These are phyloP conservation scores for Drosophila sordidula DNA, from an alignment of 2,888 invertebrate species.

Conservation along the genomic window DNA sequence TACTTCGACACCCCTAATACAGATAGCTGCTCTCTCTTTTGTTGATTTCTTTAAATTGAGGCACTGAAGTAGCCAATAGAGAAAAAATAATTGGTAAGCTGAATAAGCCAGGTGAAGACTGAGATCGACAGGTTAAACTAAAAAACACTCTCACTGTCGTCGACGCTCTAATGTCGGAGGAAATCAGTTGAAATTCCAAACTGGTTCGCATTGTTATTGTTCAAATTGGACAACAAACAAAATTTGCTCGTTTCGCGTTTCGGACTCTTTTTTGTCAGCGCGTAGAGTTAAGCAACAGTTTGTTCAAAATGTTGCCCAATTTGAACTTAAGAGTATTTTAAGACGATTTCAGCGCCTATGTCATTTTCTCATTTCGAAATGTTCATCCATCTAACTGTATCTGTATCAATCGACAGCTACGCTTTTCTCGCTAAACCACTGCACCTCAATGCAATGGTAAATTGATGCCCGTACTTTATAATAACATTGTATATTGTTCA, in stretches of 20 bases:
- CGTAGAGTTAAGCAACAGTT: constrained; percentile 22
- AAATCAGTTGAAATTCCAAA: constrained; percentile 62
- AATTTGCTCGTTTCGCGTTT: constrained; percentile 56
- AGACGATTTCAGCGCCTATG: constrained; percentile 26
- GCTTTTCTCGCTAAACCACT: constrained; percentile 5
- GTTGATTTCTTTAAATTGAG: constrained; percentile 36
- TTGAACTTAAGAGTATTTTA: constrained; percentile 13
- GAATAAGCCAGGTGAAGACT: constrained; percentile 8
- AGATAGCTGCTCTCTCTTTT: background rate
- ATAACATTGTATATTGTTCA: background rate
- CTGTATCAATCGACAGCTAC: background rate
- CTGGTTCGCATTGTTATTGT: constrained; percentile 53
- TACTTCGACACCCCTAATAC: background rate
- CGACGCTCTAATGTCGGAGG: constrained; percentile 46
- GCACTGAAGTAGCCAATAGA: constrained; percentile 25
- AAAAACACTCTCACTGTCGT: constrained; percentile 19
- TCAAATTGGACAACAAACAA: constrained; percentile 28
- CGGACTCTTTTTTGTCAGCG: constrained; percentile 18
- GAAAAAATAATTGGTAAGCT: constrained; percentile 29
- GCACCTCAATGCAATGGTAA: background rate
- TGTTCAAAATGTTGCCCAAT: constrained; percentile 16
- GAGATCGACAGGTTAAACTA: constrained; percentile 39
- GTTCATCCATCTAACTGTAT: background rate
- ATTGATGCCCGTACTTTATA: background rate
- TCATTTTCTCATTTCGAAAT: constrained; percentile 17